Evolutionary conservation across 1,140 invertebrate species (phyloP).

Genomic region (Drosophila albomicans): DNA sequence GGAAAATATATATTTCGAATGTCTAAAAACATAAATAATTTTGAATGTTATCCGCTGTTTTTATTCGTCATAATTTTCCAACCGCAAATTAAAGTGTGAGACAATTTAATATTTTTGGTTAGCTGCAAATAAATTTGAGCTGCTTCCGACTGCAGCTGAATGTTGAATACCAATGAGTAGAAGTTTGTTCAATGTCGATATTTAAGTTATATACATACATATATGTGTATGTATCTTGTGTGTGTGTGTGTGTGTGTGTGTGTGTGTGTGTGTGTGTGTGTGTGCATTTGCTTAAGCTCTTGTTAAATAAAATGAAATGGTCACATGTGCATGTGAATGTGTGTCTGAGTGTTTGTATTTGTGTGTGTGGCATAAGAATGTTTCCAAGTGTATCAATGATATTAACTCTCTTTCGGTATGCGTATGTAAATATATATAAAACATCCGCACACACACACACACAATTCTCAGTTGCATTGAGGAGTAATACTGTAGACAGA

Average conservation of each 20-base stretch:
- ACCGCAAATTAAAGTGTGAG: no score
- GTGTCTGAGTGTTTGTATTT: slow-evolving; percentile 1
- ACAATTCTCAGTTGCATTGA: no score
- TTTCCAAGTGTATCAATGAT: slow-evolving; percentile 73
- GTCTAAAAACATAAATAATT: no score
- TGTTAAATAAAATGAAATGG: slow-evolving; percentile 37
- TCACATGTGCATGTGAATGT: slow-evolving; percentile 1
- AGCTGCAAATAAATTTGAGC: slow-evolving; percentile 8
- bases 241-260: no score
- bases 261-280: background rate
- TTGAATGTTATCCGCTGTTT: no score
- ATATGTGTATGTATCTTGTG: background rate
- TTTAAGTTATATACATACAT: slow-evolving; percentile 15
- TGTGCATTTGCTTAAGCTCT: background rate
- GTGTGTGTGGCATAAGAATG: slow-evolving; percentile 57
- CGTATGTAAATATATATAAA: slow-evolving; percentile 44
- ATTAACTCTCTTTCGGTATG: slow-evolving; percentile 59
- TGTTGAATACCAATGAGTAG: slow-evolving; percentile 5
- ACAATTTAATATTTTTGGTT: slow-evolving; percentile 3
- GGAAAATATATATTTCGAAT: no score
- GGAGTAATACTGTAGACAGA: background rate
- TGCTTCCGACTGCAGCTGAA: background rate
- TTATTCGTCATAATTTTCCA: no score
- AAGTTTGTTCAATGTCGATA: slow-evolving; percentile 27
- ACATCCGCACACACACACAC: slow-evolving; percentile 6